Conservation (phyloP, 2,797 vertebrate species). For the Mus spretus region DNA sequence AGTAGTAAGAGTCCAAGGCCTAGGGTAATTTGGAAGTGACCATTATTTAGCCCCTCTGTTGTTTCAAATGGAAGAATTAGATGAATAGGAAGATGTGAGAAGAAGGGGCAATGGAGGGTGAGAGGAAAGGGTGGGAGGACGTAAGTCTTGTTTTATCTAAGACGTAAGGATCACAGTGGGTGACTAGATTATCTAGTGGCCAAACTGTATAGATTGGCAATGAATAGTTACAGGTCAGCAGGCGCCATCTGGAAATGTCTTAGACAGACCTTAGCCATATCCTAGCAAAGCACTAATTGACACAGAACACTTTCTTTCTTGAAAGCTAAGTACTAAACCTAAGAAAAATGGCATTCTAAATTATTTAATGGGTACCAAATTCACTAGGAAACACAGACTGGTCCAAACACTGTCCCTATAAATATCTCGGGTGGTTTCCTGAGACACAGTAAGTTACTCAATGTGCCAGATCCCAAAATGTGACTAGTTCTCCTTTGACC, state of each 20-base stretch:
- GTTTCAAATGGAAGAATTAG: neutral
- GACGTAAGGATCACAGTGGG: neutral
- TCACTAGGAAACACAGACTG: conserved; percentile 4
- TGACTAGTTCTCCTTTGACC: neutral
- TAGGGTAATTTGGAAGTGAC: neutral
- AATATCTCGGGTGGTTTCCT: neutral
- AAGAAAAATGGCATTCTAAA: neutral
- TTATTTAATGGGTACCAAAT: neutral
- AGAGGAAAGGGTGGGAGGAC: neutral
- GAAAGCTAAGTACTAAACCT: neutral
- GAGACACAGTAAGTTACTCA: neutral
- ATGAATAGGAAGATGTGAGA: neutral
- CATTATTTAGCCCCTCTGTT: conserved; percentile 22
- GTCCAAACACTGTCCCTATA: neutral
- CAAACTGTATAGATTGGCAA: neutral
- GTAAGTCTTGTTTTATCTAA: neutral
- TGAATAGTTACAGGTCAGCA: neutral
- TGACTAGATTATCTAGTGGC: neutral
- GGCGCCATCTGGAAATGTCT: neutral
- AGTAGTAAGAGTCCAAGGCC: neutral
- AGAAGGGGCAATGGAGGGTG: neutral
- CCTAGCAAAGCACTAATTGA: neutral
- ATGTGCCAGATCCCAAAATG: neutral
- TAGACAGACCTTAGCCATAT: neutral
- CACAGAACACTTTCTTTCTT: neutral